These are phyloP conservation scores for Ispidina picta DNA, from an alignment of 2,797 vertebrate species.

Conservation along the genomic window DNA sequence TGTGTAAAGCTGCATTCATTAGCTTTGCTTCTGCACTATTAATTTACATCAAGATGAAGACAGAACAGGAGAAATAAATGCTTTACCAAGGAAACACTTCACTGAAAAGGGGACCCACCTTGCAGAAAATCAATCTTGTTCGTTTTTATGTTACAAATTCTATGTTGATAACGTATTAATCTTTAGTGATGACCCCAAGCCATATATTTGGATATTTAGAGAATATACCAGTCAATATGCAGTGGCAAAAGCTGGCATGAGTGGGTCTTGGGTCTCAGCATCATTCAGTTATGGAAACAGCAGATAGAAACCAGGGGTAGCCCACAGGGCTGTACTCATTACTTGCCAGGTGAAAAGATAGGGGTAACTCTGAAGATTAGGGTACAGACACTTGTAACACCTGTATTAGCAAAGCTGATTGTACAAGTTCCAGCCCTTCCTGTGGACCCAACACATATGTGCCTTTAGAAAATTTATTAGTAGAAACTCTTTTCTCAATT, in stretches of 20 bases:
- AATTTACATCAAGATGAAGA: not conserved
- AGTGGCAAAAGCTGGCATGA: not conserved
- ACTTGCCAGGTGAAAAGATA: not conserved
- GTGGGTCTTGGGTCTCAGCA: not conserved
- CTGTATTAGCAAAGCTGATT: not conserved
- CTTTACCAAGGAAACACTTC: not conserved
- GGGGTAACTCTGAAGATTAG: not conserved
- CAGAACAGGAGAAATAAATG: not conserved
- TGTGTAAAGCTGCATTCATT: not conserved
- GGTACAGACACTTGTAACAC: not conserved
- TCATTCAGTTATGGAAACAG: not conserved
- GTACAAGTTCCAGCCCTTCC: not conserved
- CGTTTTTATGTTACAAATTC: not conserved
- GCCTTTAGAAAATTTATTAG: not conserved
- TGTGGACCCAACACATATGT: not conserved
- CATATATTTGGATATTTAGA: not conserved
- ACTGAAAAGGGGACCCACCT: not conserved
- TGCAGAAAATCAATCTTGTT: not conserved
- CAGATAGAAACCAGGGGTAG: not conserved
- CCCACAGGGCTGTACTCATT: not conserved
- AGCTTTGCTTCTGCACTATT: not conserved
- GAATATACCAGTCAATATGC: not conserved
- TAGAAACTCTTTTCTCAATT: not conserved
- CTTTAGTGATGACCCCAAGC: not conserved
- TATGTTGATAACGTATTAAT: not conserved